A percentile compares a stretch with the other conserved stretches of the same genome.
phyloP scores from a whole-genome alignment of 2,113 vertebrate genomes.

The Cynocephalus volans region DNA sequence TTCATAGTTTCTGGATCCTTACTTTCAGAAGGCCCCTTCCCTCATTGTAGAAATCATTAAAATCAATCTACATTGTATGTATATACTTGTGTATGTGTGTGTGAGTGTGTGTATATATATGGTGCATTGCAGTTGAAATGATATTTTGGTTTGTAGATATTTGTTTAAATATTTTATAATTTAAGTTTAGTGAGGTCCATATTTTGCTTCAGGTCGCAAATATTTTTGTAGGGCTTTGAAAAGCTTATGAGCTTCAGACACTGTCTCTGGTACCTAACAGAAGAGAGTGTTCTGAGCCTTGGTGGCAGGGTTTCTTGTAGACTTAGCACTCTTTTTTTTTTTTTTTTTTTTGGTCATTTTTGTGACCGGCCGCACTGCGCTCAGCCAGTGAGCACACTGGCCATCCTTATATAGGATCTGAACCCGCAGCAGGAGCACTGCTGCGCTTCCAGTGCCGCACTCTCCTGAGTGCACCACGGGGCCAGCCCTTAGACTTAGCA shows the following conservation, averaged over 20 bases:
- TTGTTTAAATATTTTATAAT: conserved; percentile 8
- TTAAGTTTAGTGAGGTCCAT: background rate
- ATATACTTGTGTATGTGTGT: no score
- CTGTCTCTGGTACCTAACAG: background rate
- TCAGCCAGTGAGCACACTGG: no score
- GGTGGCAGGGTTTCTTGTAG: background rate
- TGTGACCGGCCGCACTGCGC: no score
- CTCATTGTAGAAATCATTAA: background rate
- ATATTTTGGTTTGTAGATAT: background rate
- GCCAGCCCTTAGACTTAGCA: background rate
- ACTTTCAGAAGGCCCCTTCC: background rate
- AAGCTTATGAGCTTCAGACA: background rate
- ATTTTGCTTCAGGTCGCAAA: conserved; percentile 14
- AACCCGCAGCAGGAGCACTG: no score
- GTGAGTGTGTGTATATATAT: background rate
- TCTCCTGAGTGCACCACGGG: no score
- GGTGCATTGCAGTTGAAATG: background rate
- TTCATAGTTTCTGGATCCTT: background rate
- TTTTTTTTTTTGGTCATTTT: no score
- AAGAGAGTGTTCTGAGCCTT: background rate
- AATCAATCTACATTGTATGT: background rate
- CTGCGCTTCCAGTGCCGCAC: no score
- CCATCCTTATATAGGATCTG: no score
- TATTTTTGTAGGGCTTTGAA: conserved; percentile 14
- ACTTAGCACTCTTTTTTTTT: background rate